Evolutionary conservation across 2,888 invertebrate species (phyloP), one percentile per base, ranked within the genome.

Genomic region (Netelia fuscicornis): DNA sequence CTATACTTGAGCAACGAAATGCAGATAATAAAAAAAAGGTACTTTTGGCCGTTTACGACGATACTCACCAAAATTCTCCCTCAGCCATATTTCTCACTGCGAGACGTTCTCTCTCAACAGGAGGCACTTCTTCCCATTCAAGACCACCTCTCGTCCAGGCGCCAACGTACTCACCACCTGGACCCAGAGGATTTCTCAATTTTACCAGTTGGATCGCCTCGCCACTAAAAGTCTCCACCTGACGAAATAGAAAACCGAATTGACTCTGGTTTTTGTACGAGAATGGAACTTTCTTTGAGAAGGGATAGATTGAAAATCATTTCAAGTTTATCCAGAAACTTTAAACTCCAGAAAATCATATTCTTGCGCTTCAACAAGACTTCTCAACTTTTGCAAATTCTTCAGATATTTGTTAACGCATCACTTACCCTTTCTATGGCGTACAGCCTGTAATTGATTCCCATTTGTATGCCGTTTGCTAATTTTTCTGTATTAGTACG

Each of bases 361-460:
- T 37, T 37, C 1, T 1, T 37, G 8, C 6, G 56, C 30, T 37
- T n/a, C 25, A 13, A 58, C 11, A 9, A 17, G 6, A 56, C 23
- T 30, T 44, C 52, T 54, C 13, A 67, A 23, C 11, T 11, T 5
- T 68, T 42, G 20, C 9, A 5, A 48, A 85, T 3, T 54, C 9
- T 9, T 65, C 8, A 20, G 0, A 60, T 60, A 52, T 54, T 20
- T 72, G 23, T 58, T 37, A 1, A 52, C 13, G 42, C 10, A 20
- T 67, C 56, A 92, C 94, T 94, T 94, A 97, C 97, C 95, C 96
- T 96, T 93, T 97, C 97, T 42, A 97, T 95, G 30, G 96, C 96
- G 89, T 96, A 96, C 62, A 97, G 94, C 90, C 97, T 95, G 93
- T 98, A 98, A 94, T 98, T 98, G 87, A 96, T 96, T 89, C 97